Evolutionary conservation across 2,797 vertebrate species (phyloP), one percentile per base, ranked within the genome.

Genomic region (Cossypha caffra): DNA sequence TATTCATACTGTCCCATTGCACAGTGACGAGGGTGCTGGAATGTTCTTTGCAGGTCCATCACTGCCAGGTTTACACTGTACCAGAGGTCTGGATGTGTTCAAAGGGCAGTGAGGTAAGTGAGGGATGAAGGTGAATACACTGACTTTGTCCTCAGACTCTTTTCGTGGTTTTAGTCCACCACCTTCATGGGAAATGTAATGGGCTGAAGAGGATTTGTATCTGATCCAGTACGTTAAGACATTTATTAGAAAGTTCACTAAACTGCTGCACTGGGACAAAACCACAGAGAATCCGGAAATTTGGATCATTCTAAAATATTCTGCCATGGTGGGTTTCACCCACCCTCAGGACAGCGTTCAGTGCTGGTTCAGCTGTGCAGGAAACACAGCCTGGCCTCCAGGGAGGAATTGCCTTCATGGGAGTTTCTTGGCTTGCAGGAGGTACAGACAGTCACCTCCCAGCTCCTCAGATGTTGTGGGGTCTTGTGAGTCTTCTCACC

Each of bases 401-500:
- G 21, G 21, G 17, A 69, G 11, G 24, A 69, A 62, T 38, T 21
- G 35, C 25, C 40, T 74, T 31, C 16, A 23, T 0, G 0, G 16
- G 45, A 10, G 13, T 3, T 71, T 54, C 64, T n/a, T 5, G 0
- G 18, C 20, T 11, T 2, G 14, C 1, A 0, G 10, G 29, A 78
- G 50, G 50, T 10, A 35, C 21, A 66, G 16, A 11, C 5, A 8
- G 18, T 10, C 31, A 58, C 15, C 31, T 54, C 5, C 2, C 35
- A 45, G 29, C 26, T 16, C 10, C 38, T 18, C 28, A 40, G 4
- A 20, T 5, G 13, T 1, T 45, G 52, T 4, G 47, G 13, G 26
- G 10, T 73, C 18, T 20, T 0, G 1, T 11, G 37, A 64, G 19
- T 6, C 59, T 54, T n/a, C 35, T 81, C 75, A 62, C 31, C 55